phyloP scores from a whole-genome alignment of 2,113 vertebrate species.

The Sula dactylatra region DNA sequence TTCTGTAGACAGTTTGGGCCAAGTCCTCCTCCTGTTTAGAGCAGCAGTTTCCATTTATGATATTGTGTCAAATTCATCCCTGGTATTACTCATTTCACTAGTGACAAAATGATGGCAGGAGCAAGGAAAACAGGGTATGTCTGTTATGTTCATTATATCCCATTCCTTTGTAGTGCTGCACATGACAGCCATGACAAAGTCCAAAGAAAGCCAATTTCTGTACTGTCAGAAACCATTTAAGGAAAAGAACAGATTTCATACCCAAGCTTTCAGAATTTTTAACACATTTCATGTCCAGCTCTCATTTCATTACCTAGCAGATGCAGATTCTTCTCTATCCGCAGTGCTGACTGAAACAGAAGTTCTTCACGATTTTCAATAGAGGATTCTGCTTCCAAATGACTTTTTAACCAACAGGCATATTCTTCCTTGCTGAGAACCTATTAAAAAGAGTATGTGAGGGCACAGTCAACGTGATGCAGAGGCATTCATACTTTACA shows the following conservation, averaged over 20 bases:
- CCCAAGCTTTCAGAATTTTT: conserved; percentile 1
- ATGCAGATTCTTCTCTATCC: conserved; percentile 91
- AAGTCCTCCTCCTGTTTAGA: background rate
- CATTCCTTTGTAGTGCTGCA: background rate
- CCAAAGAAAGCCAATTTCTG: conserved; percentile 13
- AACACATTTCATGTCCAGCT: background rate
- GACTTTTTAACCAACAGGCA: conserved; percentile 88
- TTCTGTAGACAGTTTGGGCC: background rate
- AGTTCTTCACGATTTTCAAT: conserved; percentile 91
- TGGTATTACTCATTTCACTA: background rate
- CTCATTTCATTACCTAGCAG: conserved; percentile 83
- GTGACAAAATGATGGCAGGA: background rate
- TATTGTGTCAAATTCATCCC: background rate
- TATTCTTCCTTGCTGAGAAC: conserved; percentile 92
- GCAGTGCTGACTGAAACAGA: conserved; percentile 88
- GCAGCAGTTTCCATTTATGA: background rate
- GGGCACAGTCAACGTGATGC: background rate
- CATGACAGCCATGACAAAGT: background rate
- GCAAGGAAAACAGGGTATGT: background rate
- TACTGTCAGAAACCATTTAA: conserved; percentile 12
- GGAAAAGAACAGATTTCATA: background rate
- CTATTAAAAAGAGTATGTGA: conserved; percentile 67
- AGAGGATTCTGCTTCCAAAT: conserved; percentile 90
- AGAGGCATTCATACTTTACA: background rate
- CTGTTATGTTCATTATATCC: background rate